Evolutionary conservation across 2,797 vertebrate species (phyloP).

Genomic region (Acanthurus tractus): DNA sequence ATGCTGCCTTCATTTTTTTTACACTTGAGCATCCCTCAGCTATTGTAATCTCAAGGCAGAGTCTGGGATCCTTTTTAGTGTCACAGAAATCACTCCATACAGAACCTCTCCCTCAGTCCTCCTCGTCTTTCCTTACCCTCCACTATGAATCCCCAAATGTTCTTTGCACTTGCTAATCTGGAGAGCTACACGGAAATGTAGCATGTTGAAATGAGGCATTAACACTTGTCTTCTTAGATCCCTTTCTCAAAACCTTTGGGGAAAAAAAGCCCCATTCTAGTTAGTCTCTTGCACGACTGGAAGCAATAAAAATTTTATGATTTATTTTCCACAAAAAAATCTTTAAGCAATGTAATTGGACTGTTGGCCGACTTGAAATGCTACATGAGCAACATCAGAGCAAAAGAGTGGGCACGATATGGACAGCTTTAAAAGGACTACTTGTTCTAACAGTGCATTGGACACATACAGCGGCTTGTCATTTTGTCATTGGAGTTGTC

Average conservation of each 20-base stretch:
- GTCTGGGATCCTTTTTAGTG: not conserved
- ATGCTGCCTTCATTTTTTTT: not conserved
- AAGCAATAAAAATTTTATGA: too few relatives aligned
- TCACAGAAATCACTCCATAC: slow-evolving; percentile 2
- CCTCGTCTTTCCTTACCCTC: not conserved
- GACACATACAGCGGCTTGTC: not conserved
- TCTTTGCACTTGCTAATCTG: not conserved
- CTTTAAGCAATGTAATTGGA: not conserved
- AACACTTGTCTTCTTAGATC: not conserved
- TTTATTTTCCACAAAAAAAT: not conserved
- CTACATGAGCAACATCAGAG: not conserved
- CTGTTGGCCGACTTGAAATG: not conserved
- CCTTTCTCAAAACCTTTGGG: not conserved
- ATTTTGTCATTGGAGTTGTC: not conserved
- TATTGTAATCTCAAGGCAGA: not conserved
- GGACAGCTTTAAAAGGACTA: not conserved
- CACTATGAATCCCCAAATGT: not conserved
- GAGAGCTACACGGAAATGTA: not conserved
- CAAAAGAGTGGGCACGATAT: not conserved
- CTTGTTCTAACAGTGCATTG: not conserved
- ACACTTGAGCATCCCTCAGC: not conserved
- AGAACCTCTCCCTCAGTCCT: not conserved
- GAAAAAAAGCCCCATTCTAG: not conserved
- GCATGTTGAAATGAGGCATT: not conserved
- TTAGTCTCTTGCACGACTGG: not conserved